Conservation (phyloP, 2,113 vertebrate genomes). For the Mustelus asterias region DNA sequence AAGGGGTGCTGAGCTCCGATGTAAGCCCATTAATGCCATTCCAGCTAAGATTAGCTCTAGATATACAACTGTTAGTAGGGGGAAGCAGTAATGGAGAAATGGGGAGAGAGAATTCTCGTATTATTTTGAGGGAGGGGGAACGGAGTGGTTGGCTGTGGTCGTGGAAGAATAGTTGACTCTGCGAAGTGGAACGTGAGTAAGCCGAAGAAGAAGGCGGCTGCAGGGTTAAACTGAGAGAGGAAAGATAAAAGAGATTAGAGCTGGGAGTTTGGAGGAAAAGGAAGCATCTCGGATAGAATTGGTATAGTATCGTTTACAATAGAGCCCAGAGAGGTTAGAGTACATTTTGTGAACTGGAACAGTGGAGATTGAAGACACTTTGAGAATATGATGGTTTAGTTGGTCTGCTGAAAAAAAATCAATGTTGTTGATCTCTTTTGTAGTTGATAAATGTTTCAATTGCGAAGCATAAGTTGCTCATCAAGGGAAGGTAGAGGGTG, state of each 20-base stretch:
- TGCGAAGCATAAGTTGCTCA: too few relatives aligned
- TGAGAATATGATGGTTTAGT: neutral
- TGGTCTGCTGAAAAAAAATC: neutral
- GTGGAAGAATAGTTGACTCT: neutral
- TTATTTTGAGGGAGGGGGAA: neutral
- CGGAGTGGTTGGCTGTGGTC: neutral
- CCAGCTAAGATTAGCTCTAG: neutral
- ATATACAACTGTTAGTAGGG: neutral
- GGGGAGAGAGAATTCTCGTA: neutral
- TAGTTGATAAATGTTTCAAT: neutral
- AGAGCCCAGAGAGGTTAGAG: neutral
- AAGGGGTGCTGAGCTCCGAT: neutral
- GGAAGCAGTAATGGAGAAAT: neutral
- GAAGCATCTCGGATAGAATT: neutral
- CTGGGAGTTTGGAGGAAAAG: neutral
- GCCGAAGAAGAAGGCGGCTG: neutral
- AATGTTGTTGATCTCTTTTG: neutral
- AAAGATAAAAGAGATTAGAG: neutral
- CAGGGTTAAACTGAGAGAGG: neutral
- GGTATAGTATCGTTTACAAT: neutral
- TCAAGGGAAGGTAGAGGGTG: too few relatives aligned
- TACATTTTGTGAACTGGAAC: neutral
- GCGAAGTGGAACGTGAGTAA: neutral
- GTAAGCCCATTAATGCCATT: neutral
- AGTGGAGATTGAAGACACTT: neutral